Percentiles rank a stretch among this genome's conserved stretches.
phyloP scores from a whole-genome alignment of 2,797 vertebrate genomes.

The Oreonectes daqikongensis region DNA sequence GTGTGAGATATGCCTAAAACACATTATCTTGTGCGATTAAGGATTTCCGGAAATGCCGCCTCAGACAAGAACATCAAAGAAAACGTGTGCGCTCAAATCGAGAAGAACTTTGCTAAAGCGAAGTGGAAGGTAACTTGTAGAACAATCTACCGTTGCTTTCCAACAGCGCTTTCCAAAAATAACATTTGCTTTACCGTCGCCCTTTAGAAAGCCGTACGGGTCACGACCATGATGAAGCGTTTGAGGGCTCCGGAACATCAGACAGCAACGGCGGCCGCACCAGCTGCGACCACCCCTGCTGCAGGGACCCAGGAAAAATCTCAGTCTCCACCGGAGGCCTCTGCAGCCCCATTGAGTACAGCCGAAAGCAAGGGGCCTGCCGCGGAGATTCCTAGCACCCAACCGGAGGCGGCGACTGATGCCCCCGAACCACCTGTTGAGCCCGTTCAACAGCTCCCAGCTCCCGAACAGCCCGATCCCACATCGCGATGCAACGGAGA shows the following conservation, averaged over 20 bases:
- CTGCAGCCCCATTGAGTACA: constrained; percentile 44
- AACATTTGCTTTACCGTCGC: neutral
- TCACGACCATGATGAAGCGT: constrained; percentile 98
- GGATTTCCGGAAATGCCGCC: constrained; percentile 96
- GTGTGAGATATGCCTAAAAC: neutral
- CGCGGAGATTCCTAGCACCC: constrained; percentile 62
- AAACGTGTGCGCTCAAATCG: constrained; percentile 95
- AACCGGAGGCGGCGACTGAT: constrained; percentile 33
- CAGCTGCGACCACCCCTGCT: constrained; percentile 60
- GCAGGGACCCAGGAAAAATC: constrained; percentile 60
- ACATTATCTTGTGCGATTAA: constrained; percentile 62
- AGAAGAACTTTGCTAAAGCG: constrained; percentile 98
- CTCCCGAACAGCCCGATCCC: constrained; percentile 63
- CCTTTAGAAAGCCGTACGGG: constrained; percentile 92
- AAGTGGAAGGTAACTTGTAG: constrained; percentile 90
- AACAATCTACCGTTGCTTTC: neutral
- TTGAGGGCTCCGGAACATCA: constrained; percentile 86
- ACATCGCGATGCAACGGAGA: constrained; percentile 81
- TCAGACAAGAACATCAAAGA: constrained; percentile 99
- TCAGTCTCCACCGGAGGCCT: constrained; percentile 63
- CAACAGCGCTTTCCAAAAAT: neutral
- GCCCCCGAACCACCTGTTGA: constrained; percentile 44
- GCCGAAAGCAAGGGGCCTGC: constrained; percentile 55
- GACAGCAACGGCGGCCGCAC: constrained; percentile 57
- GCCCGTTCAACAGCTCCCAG: constrained; percentile 61